Conservation (phyloP, 2,888 invertebrate genomes). For the Plagodis dolabraria region DNA sequence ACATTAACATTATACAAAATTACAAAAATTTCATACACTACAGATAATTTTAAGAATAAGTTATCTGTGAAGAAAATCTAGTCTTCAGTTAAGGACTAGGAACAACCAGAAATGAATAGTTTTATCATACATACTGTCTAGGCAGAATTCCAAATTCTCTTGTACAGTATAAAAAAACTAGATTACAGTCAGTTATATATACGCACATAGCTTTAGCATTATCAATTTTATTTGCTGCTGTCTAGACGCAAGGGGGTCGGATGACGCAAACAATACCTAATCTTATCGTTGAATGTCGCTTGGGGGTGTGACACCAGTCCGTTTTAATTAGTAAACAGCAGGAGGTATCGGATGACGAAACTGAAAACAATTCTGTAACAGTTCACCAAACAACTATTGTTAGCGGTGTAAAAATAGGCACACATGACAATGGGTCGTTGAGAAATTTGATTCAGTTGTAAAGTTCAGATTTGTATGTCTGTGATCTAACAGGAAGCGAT, state of each 20-base stretch:
- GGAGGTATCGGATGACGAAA: slow-evolving; percentile 37
- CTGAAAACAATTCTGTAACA: slow-evolving; percentile 38
- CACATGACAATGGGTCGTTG: slow-evolving; percentile 1
- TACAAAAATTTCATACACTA: too few relatives aligned
- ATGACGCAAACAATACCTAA: slow-evolving; percentile 40
- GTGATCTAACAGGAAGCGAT: too few relatives aligned
- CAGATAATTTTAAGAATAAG: too few relatives aligned
- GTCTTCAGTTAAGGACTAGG: too few relatives aligned
- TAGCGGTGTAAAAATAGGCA: slow-evolving; percentile 12
- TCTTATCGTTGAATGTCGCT: slow-evolving; percentile 5
- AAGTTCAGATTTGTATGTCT: neutral
- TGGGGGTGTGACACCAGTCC: slow-evolving; percentile 39
- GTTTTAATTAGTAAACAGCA: slow-evolving; percentile 46
- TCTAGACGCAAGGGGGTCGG: slow-evolving; percentile 41
- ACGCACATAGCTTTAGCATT: neutral
- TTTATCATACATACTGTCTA: too few relatives aligned
- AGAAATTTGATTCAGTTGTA: neutral
- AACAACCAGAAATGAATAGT: too few relatives aligned
- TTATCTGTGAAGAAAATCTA: too few relatives aligned
- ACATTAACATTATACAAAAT: too few relatives aligned
- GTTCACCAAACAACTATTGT: slow-evolving; percentile 17
- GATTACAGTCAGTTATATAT: neutral
- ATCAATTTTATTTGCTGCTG: slow-evolving; percentile 27
- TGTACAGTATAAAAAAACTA: neutral
- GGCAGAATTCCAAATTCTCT: too few relatives aligned